Base-by-base conservation (phyloP, 2,113 vertebrate genomes). In the Pogonocichla stellata region DNA sequence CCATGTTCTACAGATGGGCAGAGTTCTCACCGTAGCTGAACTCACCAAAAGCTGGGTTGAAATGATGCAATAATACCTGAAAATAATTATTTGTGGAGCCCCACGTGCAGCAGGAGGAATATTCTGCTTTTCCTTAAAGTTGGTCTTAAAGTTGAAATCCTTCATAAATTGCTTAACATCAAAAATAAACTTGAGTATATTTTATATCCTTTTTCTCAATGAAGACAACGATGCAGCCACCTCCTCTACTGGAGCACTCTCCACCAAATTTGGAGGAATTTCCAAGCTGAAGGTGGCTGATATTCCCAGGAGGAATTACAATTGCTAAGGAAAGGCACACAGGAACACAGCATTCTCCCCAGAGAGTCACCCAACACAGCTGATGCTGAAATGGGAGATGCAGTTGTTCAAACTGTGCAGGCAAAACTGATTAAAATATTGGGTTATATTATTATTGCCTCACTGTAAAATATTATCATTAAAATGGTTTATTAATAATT, bases 371-470 rank as follows among this genome's bases (percentile, higher is more conserved):
- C 38, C 11, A 24, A 23, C 7, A 50, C 9, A 77, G 78, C 72
- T 51, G 26, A 58, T 5, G 75, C 38, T 65, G 36, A n/a, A 86
- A 78, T 3, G 28, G 45, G 50, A 82, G 24, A 72, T 1, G 10
- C 0, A 2, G 8, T 15, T 25, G 26, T 16, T 65, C 61, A 29
- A 38, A 48, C 0, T 6, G 14, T 11, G 5, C 24, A 43, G 34
- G 47, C 18, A 74, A 58, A 74, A 72, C 0, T 7, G 36, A 90
- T 51, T 42, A 10, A 42, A 71, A 50, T 18, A 6, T 29, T 22
- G 6, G 2, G 9, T 38, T 50, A 9, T 11, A 69, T 65, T 28
- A 24, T 45, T 70, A 50, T 20, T 36, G 23, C 14, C 31, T 69
- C 56, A 31, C 17, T 54, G 16, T 26, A 67, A 69, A 87, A 57